Conservation (phyloP, 64 coral and sea anemone species). For the Montipora capricornis region DNA sequence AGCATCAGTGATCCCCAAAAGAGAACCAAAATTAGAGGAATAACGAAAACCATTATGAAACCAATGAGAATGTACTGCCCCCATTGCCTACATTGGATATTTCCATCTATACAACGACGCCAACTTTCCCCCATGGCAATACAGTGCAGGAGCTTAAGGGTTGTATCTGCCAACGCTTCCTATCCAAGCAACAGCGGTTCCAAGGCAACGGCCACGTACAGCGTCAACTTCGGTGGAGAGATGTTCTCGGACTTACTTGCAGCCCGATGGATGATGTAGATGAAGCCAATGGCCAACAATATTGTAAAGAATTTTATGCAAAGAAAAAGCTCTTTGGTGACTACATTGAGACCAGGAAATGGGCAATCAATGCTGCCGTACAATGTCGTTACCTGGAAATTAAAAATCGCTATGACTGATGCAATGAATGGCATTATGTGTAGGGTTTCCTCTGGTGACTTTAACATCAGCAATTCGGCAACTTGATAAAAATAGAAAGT, state of each 20-base stretch:
- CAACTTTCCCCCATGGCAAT: slow-evolving; percentile 38
- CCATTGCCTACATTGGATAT: slow-evolving; percentile 80
- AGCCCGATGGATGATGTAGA: slow-evolving; percentile 36
- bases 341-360: slow-evolving; percentile 70
- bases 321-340: slow-evolving; percentile 79
- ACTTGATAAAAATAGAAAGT: slow-evolving; percentile 90
- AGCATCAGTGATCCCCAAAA: slow-evolving; percentile 78
- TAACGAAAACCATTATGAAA: slow-evolving; percentile 58
- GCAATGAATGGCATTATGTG: slow-evolving; percentile 48
- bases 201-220: slow-evolving; percentile 79
- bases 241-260: not conserved
- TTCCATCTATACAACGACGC: slow-evolving; percentile 70
- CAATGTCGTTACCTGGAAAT: slow-evolving; percentile 71
- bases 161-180: slow-evolving; percentile 61
- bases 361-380: slow-evolving; percentile 66
- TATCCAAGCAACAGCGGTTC: slow-evolving; percentile 95
- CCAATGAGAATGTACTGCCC: slow-evolving; percentile 84
- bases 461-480: slow-evolving; percentile 54
- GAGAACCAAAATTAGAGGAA: slow-evolving; percentile 76
- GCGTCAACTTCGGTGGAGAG: slow-evolving; percentile 3
- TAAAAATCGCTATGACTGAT: slow-evolving; percentile 79
- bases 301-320: slow-evolving; percentile 62
- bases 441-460: slow-evolving; percentile 5
- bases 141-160: slow-evolving; percentile 69
- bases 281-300: slow-evolving; percentile 33